Evolutionary conservation across 2,113 vertebrate genomes (phyloP), one percentile per base, ranked within the genome.

Genomic region (Boulengeromyrus knoepffleri): DNA sequence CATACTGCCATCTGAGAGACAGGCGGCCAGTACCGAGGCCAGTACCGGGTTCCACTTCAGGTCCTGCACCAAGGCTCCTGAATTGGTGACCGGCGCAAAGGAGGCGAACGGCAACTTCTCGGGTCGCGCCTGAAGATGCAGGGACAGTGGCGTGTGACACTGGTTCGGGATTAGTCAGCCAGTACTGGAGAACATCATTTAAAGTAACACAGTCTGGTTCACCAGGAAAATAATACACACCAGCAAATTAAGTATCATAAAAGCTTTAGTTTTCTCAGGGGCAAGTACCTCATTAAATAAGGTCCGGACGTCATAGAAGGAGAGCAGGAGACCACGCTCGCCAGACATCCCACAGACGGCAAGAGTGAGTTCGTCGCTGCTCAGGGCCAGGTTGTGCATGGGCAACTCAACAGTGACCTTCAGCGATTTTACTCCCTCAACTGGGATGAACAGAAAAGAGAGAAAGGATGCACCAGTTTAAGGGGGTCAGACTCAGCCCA

Each of bases 41-140:
- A 93, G 95, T 0, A 92, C 92, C 0, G 99, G 99, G 93, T 98
- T 99, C 99, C 99, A 99, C 91, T 98, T 99, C 90, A 99, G 95
- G 93, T 99, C 99, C 0, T 94, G 97, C 89, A 99, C 96, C 4
- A 94, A 27, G 0, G 92, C 91, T 6, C 94, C 95, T 0, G 93
- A 88, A 13, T 96, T 93, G n/a, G 94, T 96, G 42, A 92, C 70
- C 31, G 97, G 96, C 85, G 95, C 96, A 80, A 97, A 94, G 31
- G 95, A 96, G 0, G 97, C 94, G 93, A 99, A 99, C 0, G 98
- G 97, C 1, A 95, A 94, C 92, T 99, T 99, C 90, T 97, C 97
- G 85, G 92, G 96, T 42, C 95, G 96, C 7, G 95, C 91, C 99
- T 99, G 49, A 36, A 85, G 85, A 52, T 3, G 8, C 36, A 80